Evolutionary conservation across 2,888 invertebrate genomes (phyloP), one percentile per base, ranked within the genome.

Genomic region (Eupithecia abbreviata): DNA sequence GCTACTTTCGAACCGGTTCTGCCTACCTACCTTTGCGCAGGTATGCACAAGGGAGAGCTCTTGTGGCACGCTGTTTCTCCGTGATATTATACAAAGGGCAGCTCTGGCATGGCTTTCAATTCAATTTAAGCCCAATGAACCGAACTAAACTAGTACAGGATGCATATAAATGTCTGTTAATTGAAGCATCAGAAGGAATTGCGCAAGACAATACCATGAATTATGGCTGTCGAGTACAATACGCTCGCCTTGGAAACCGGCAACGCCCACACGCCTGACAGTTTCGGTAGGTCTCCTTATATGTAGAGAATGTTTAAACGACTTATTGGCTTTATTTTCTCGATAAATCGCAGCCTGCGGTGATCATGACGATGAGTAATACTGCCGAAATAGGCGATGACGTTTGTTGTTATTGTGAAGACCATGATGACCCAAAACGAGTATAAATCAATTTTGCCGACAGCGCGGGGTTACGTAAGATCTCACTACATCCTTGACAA

Each of bases 1-100:
- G 85, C 86, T 85, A 87, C 92, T 93, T 93, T 93, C 92, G 80
- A 93, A 92, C 92, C 91, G 91, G 92, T 93, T 92, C 80, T 81
- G 58, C 77, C 30, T 30, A 30, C 30, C 30, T 30, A 70, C 79
- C 79, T 80, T 71, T 41, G 67, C 62, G 78, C 43, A 69, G 73
- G 76, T 83, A 83, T 85, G 84, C 80, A 85, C 86, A 82, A 82
- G 83, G 84, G 85, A 85, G 86, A 83, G 85, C 78, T 78, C 80
- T 83, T 80, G 84, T 83, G 80, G 81, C 84, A 82, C 83, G 85
- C 82, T 74, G 65, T 66, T 73, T 73, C 71, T 73, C n/a, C 42
- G 45, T 45, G 41, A 68, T 65, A 83, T 51, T n/a, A 42, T 51
- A 77, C 82, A 81, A 80, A 77, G 80, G 80, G 81, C 82, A 82